Evolutionary conservation across 2,888 invertebrate genomes (phyloP), one percentile per base, ranked within the genome.

Genomic region (Athalia rosae): DNA sequence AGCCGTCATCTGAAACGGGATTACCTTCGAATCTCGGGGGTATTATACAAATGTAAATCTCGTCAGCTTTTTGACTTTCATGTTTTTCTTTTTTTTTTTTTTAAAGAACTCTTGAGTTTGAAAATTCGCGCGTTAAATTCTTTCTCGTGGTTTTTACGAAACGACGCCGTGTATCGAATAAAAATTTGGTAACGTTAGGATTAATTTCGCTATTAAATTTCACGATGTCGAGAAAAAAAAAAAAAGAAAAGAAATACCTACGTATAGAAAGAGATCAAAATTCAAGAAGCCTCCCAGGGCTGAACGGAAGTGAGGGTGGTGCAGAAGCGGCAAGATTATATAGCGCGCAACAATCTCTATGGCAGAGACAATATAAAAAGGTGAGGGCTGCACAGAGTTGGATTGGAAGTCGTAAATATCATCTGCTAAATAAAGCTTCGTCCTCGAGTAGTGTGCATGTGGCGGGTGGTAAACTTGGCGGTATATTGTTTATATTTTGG

Each of bases 361-460:
- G 80, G 82, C 84, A 85, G 85, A 87, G 86, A 87, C 86, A 86
- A 87, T 87, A 87, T 85, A 87, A 87, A 61, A 86, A 87, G 85
- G 86, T 84, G 80, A 81, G 80, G 82, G 86, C 77, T 28, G 28
- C 28, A 28, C 28, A 76, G 81, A 80, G 79, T 78, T 76, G 85
- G 83, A 88, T 88, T 87, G 86, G 84, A 87, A 87, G 88, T 87
- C 88, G 85, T 89, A 89, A 89, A 89, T 89, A 89, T 89, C 87
- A 89, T 89, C 87, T 88, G 88, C 87, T 88, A 88, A 89, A 89
- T 89, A 88, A 88, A 89, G 86, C 88, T 87, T 85, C 83, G 83
- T 85, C 85, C 83, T 85, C 82, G 85, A 86, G 85, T 28, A 28
- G 28, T 28, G 28, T n/a, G n/a, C n/a, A n/a, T 84, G 83, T 83